A percentile compares a stretch with the other conserved stretches of the same genome.
Evolutionary conservation across 1,140 invertebrate genomes (phyloP).

Genomic region (Amyelois transitella): DNA sequence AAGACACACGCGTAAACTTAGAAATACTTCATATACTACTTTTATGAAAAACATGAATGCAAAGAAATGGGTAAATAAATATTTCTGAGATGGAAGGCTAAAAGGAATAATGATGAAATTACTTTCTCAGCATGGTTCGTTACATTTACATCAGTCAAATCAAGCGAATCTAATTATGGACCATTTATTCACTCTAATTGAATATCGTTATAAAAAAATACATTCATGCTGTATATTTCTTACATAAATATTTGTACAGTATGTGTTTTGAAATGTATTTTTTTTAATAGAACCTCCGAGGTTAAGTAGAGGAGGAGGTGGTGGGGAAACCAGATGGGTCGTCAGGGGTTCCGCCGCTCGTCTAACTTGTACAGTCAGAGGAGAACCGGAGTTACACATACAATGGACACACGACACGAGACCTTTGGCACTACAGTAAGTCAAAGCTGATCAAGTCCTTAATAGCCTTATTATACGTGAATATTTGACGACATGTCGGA

Average conservation of each 20-base stretch:
- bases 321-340: slow-evolving; percentile 57
- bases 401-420: slow-evolving; percentile 66
- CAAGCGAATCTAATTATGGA: not conserved
- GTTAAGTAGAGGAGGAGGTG: slow-evolving; percentile 40
- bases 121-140: not conserved
- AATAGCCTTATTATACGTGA: not conserved
- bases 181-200: not conserved
- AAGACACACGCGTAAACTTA: too few species aligned
- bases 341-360: slow-evolving; percentile 50
- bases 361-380: slow-evolving; percentile 48
- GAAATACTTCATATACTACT: too few species aligned
- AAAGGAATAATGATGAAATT: not conserved
- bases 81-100: not conserved
- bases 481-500: not conserved
- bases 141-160: not conserved
- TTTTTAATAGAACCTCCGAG: slow-evolving; percentile 47
- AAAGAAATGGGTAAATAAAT: not conserved
- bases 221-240: not conserved
- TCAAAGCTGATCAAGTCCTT: slow-evolving; percentile 2
- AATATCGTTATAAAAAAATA: not conserved
- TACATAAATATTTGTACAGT: not conserved
- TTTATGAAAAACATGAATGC: too few species aligned
- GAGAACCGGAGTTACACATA: slow-evolving; percentile 61
- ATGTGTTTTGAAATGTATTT: not conserved
- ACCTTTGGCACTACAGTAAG: slow-evolving; percentile 62